These are phyloP conservation scores for Ormyrus labotus DNA, from an alignment of 2,888 invertebrate species.

Conservation along the genomic window DNA sequence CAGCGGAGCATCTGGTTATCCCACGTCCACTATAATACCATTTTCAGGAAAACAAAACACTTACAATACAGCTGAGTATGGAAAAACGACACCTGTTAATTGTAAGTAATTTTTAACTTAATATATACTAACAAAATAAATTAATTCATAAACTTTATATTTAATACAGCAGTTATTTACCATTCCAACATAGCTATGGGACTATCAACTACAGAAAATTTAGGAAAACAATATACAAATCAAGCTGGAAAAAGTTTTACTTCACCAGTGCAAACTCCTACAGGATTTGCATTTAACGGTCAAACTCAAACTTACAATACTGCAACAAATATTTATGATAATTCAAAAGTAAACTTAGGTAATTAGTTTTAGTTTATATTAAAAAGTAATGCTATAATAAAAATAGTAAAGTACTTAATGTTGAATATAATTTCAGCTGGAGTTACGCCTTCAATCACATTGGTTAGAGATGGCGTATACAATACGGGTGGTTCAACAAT, in stretches of 20 bases:
- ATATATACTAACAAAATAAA: slow-evolving; percentile 17
- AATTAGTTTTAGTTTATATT: slow-evolving; percentile 3
- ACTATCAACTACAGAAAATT: slow-evolving; percentile 49
- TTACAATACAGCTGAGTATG: neutral
- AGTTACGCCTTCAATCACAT: slow-evolving; percentile 39
- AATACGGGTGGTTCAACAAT: neutral
- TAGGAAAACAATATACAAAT: slow-evolving; percentile 55
- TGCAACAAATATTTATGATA: slow-evolving; percentile 41
- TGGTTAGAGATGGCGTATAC: slow-evolving; percentile 33
- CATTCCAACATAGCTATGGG: slow-evolving; percentile 52
- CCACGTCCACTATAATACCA: slow-evolving; percentile 52
- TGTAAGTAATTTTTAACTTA: slow-evolving; percentile 44
- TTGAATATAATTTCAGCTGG: slow-evolving; percentile 34
- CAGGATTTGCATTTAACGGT: slow-evolving; percentile 33
- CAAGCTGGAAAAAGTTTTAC: slow-evolving; percentile 54
- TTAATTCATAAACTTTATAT: slow-evolving; percentile 41
- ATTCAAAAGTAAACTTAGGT: slow-evolving; percentile 52
- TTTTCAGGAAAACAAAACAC: slow-evolving; percentile 43
- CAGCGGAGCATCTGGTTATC: slow-evolving; percentile 39
- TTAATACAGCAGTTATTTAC: slow-evolving; percentile 55
- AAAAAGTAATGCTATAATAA: neutral
- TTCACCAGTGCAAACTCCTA: slow-evolving; percentile 34
- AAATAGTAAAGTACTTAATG: slow-evolving; percentile 4
- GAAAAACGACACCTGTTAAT: slow-evolving; percentile 44
- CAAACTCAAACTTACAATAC: slow-evolving; percentile 30